Evolutionary conservation across 2,888 invertebrate species (phyloP), one percentile per base, ranked within the genome.

Genomic region (Acanthoscelides obtectus): DNA sequence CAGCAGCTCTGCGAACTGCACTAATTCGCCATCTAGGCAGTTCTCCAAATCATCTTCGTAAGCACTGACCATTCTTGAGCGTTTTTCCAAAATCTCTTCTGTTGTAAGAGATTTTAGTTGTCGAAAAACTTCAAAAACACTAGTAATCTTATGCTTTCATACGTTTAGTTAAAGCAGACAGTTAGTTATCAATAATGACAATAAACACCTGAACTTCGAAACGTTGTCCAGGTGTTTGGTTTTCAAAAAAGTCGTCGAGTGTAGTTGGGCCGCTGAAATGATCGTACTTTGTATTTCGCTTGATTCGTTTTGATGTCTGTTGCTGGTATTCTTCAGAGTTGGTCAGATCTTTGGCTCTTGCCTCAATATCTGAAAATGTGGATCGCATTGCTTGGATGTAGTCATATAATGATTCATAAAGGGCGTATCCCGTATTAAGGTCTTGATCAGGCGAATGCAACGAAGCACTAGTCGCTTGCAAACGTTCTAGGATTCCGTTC

Each of bases 391-490:
- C 69, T 72, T 74, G 70, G 71, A 74, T 74, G 72, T 72, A 25
- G 6, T 72, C 27, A 75, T 76, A 67, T 73, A 75, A 66, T 64
- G 71, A 77, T 73, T 76, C n/a, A n/a, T n/a, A n/a, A n/a, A n/a
- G n/a, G n/a, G n/a, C n/a, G n/a, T n/a, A n/a, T n/a, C n/a, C n/a
- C n/a, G n/a, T n/a, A n/a, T n/a, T n/a, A n/a, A n/a, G n/a, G n/a
- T n/a, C n/a, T n/a, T n/a, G n/a, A n/a, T n/a, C n/a, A n/a, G n/a
- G n/a, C n/a, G n/a, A n/a, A n/a, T n/a, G 76, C 69, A 78, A 70
- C 70, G 72, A 73, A 76, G 74, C 75, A 67, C 72, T 77, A 72
- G 75, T 73, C 65, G 64, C n/a, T n/a, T n/a, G n/a, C n/a, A n/a
- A n/a, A n/a, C n/a, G n/a, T n/a, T n/a, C n/a, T n/a, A n/a, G n/a